phyloP scores from a whole-genome alignment of 1,140 invertebrate genomes.

The Ceratosolen fusciceps region DNA sequence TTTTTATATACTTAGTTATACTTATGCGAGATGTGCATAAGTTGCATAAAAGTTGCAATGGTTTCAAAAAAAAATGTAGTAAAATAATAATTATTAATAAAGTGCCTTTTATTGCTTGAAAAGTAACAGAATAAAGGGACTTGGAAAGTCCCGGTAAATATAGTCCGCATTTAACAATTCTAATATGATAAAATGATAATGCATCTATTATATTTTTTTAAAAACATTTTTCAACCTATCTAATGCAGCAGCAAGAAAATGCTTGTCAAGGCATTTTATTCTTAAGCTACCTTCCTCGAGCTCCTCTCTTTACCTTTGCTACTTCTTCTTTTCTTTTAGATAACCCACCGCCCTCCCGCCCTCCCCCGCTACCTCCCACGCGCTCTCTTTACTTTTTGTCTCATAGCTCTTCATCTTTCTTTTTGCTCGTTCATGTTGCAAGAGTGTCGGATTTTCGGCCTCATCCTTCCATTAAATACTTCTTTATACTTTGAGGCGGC shows the following conservation, averaged over 20 bases:
- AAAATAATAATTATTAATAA: too few species aligned
- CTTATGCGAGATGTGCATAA: too few species aligned
- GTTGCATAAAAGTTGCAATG: too few species aligned
- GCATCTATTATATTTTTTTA: too few species aligned
- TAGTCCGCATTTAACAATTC: not conserved
- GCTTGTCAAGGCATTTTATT: conserved; percentile 32
- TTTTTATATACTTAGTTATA: too few species aligned
- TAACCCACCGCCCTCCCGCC: not conserved
- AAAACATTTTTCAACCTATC: too few species aligned
- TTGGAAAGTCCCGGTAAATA: too few species aligned
- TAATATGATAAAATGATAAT: too few species aligned
- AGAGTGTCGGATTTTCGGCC: conserved; percentile 24
- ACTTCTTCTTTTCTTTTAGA: conserved; percentile 22
- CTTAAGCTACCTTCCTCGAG: not conserved
- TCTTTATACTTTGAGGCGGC: conserved; percentile 25
- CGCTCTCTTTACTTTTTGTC: conserved; percentile 9
- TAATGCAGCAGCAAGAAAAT: not conserved
- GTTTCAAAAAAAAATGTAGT: too few species aligned
- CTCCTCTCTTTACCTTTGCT: conserved; percentile 10
- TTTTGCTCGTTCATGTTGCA: conserved; percentile 10
- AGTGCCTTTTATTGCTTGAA: too few species aligned
- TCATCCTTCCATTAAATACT: conserved; percentile 36
- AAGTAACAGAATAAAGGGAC: too few species aligned
- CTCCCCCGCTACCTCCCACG: not conserved
- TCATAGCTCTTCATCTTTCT: conserved; percentile 5